Percentiles rank a stretch among this genome's conserved stretches.
These are phyloP conservation scores for Haemorhous mexicanus DNA, from an alignment of 2,113 vertebrate genomes.

Conservation along the genomic window DNA sequence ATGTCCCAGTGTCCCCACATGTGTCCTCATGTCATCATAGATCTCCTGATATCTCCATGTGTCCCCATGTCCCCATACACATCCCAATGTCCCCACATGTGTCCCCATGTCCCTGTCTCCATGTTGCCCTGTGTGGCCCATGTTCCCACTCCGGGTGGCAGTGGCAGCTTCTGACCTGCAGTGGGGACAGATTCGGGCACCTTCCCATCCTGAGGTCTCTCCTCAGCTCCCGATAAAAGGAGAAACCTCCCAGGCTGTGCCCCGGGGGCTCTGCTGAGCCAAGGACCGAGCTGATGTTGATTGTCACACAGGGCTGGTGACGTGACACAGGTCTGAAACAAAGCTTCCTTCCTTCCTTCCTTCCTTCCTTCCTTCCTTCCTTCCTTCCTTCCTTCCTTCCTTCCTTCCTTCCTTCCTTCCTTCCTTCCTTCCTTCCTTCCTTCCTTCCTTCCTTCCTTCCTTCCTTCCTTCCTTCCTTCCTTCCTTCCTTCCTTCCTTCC, in stretches of 20 bases:
- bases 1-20: no score
- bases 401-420: no score
- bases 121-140: not conserved
- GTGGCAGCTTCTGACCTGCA: fast-evolving
- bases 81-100: not conserved
- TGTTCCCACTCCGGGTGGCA: not conserved
- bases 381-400: no score
- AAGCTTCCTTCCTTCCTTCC: not conserved
- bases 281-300: fast-evolving
- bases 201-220: not conserved
- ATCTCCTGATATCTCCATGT: no score
- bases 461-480: no score
- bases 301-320: fast-evolving
- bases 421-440: no score
- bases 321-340: fast-evolving
- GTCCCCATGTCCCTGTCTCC: not conserved
- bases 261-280: not conserved
- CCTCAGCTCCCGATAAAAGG: not conserved
- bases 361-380: no score
- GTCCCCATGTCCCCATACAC: not conserved
- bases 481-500: no score
- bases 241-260: not conserved
- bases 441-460: no score
- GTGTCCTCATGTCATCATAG: no score
- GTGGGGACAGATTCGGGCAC: not conserved